phyloP scores from a whole-genome alignment of 2,113 vertebrate genomes.

The Erythrolamprus reginae region DNA sequence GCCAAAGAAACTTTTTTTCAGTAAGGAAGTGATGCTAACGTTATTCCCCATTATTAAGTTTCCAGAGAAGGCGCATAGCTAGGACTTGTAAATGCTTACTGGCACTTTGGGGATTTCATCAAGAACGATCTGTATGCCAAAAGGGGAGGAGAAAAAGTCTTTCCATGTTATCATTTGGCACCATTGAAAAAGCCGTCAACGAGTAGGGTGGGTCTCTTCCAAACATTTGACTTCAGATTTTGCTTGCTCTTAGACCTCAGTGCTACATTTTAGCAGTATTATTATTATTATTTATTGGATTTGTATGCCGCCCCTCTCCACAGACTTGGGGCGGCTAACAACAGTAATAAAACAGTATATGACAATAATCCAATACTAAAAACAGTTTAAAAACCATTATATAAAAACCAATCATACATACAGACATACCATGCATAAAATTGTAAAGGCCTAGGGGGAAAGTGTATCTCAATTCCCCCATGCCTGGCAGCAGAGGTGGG shows the following conservation, averaged over 20 bases:
- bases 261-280: neutral
- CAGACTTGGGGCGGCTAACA: no score
- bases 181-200: neutral
- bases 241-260: neutral
- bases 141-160: neutral
- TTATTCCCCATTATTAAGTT: neutral
- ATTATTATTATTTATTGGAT: no score
- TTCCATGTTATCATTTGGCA: neutral
- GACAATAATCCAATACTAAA: no score
- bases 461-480: no score
- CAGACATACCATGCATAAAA: no score
- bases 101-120: neutral
- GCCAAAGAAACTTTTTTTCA: neutral
- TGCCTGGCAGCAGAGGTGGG: no score
- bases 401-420: no score
- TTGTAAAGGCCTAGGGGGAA: no score
- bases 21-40: neutral
- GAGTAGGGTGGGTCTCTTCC: neutral
- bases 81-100: neutral
- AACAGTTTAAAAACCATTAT: no score
- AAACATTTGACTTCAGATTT: neutral
- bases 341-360: no score
- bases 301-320: no score
- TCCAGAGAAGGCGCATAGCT: neutral
- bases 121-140: neutral